A percentile compares a stretch with the other conserved stretches of the same genome.
These are phyloP conservation scores for Myiotriccus ornatus DNA, from an alignment of 2,797 vertebrate species.

Conservation along the genomic window DNA sequence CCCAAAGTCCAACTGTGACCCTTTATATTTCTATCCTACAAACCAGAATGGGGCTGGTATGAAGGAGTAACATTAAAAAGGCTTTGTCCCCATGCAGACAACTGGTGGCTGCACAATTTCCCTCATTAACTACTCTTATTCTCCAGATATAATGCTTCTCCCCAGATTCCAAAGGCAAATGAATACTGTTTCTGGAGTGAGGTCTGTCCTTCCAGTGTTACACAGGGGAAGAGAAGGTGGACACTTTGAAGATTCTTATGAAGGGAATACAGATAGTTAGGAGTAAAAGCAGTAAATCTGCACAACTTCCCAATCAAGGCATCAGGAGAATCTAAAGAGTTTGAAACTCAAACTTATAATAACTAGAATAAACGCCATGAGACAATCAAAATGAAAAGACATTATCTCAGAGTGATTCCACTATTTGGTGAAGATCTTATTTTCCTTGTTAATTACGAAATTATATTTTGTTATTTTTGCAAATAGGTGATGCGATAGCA, in stretches of 20 bases:
- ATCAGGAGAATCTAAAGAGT: background rate
- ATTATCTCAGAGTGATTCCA: background rate
- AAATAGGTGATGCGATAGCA: background rate
- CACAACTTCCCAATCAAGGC: background rate
- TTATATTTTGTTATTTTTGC: background rate
- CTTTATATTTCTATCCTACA: background rate
- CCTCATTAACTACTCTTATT: background rate
- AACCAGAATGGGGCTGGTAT: background rate
- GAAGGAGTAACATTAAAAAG: background rate
- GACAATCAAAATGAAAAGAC: background rate
- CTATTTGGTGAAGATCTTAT: background rate
- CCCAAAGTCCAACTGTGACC: background rate
- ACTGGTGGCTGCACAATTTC: background rate
- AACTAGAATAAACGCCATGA: background rate
- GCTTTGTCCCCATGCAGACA: background rate
- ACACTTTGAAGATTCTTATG: background rate
- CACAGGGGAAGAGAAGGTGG: background rate
- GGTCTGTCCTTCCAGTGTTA: background rate
- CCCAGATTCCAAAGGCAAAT: background rate
- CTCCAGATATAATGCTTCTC: background rate
- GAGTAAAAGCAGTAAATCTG: background rate
- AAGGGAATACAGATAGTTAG: background rate
- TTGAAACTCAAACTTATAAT: background rate
- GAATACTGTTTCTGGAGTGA: background rate
- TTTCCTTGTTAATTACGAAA: background rate